These are phyloP conservation scores for Argyrosomus regius DNA, from an alignment of 2,797 vertebrate genomes.

Conservation along the genomic window DNA sequence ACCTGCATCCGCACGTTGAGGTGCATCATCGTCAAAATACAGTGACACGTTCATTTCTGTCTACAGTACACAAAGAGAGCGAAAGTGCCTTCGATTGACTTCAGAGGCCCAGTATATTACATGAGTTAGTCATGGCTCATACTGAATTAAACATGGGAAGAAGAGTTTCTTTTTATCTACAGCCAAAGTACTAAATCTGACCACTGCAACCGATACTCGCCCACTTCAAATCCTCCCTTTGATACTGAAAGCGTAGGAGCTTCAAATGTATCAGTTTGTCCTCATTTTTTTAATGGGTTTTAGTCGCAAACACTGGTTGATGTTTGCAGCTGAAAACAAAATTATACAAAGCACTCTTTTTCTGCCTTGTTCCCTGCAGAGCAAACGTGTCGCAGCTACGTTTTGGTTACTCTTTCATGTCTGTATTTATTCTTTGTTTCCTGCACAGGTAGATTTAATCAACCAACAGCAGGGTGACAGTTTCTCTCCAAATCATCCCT, in stretches of 20 bases:
- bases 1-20: slow-evolving; percentile 42
- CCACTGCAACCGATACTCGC: slow-evolving; percentile 75
- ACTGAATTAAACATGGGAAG: slow-evolving; percentile 82
- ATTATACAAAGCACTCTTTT: slow-evolving; percentile 32
- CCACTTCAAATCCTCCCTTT: slow-evolving; percentile 79
- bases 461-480: slow-evolving; percentile 47
- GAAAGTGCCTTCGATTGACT: slow-evolving; percentile 56
- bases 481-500: slow-evolving; percentile 49
- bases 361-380: slow-evolving; percentile 37
- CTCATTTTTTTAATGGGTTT: slow-evolving; percentile 69
- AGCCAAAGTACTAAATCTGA: slow-evolving; percentile 82
- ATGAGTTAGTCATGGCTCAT: slow-evolving; percentile 81
- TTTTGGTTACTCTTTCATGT: slow-evolving; percentile 39
- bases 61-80: slow-evolving; percentile 49
- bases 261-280: slow-evolving; percentile 75
- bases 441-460: slow-evolving; percentile 62
- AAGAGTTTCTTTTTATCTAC: slow-evolving; percentile 81
- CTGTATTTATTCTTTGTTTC: slow-evolving; percentile 50
- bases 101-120: slow-evolving; percentile 72
- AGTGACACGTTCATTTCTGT: slow-evolving; percentile 56
- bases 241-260: slow-evolving; percentile 69
- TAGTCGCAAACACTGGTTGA: slow-evolving; percentile 54
- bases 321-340: slow-evolving; percentile 54
- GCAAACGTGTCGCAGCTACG: slow-evolving; percentile 23
- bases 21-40: slow-evolving; percentile 34